phyloP scores from a whole-genome alignment of 2,113 vertebrate genomes.

The Paramisgurnus dabryanus region DNA sequence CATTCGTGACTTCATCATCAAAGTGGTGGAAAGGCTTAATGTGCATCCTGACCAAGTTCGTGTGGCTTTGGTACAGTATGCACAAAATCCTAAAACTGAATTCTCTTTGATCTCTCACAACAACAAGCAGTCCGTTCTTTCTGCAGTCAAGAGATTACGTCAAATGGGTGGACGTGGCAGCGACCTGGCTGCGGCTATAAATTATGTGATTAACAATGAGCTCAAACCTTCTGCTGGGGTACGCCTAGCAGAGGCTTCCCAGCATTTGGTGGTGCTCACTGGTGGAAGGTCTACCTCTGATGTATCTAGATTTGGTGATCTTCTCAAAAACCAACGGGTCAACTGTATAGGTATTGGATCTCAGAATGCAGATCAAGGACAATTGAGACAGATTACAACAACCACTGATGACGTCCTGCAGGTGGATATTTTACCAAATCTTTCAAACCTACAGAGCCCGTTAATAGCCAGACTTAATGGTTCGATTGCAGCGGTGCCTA shows the following conservation, averaged over 20 bases:
- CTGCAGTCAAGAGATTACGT: slow-evolving; percentile 82
- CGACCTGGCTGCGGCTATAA: slow-evolving; percentile 83
- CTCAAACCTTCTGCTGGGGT: slow-evolving; percentile 82
- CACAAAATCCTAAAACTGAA: slow-evolving; percentile 77
- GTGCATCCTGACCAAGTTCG: slow-evolving; percentile 83
- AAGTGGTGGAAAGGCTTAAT: slow-evolving; percentile 81
- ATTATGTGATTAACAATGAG: slow-evolving; percentile 80
- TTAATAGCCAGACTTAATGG: slow-evolving; percentile 70
- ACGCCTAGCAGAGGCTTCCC: slow-evolving; percentile 83
- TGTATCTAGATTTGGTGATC: slow-evolving; percentile 69
- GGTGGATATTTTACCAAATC: slow-evolving; percentile 76
- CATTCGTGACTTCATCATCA: slow-evolving; percentile 88
- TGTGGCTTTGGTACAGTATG: slow-evolving; percentile 86
- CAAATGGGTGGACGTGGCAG: slow-evolving; percentile 80
- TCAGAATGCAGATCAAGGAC: slow-evolving; percentile 71
- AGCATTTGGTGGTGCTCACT: slow-evolving; percentile 89
- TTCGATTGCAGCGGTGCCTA: neutral
- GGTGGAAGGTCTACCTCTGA: slow-evolving; percentile 85
- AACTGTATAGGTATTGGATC: slow-evolving; percentile 83
- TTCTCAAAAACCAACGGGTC: slow-evolving; percentile 73
- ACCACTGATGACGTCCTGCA: slow-evolving; percentile 73
- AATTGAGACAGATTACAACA: slow-evolving; percentile 79
- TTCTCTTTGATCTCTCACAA: slow-evolving; percentile 83
- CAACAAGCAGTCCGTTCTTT: slow-evolving; percentile 74
- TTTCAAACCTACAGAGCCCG: slow-evolving; percentile 69